Percentiles rank a stretch among this genome's conserved stretches.
These are phyloP conservation scores for Lathronympha strigana DNA, from an alignment of 2,888 invertebrate species.

Conservation along the genomic window DNA sequence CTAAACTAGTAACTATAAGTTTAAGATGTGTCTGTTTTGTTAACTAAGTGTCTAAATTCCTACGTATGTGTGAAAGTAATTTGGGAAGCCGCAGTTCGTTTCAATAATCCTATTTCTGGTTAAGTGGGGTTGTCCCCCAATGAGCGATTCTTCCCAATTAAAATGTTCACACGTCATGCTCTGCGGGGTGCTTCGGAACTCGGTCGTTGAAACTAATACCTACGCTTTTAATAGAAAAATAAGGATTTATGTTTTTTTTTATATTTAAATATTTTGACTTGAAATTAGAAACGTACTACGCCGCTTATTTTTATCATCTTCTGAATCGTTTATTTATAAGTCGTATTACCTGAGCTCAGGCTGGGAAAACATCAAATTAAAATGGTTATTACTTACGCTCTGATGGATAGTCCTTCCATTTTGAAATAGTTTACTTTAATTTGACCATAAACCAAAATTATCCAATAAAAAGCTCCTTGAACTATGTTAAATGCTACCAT, in stretches of 20 bases:
- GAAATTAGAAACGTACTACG: background rate
- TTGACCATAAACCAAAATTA: conserved; percentile 33
- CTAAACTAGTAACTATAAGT: background rate
- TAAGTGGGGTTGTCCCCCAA: conserved; percentile 64
- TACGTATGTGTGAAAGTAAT: conserved; percentile 31
- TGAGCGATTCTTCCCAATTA: conserved; percentile 69
- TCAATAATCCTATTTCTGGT: conserved; percentile 59
- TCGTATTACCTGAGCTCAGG: conserved; percentile 14
- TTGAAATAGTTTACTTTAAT: conserved; percentile 32
- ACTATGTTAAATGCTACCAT: conserved; percentile 41
- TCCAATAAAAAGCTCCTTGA: conserved; percentile 35
- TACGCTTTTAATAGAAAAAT: conserved; percentile 29
- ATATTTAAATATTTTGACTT: conserved; percentile 43
- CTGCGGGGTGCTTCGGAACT: conserved; percentile 63
- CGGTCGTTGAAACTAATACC: conserved; percentile 44
- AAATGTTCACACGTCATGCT: conserved; percentile 79
- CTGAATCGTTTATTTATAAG: background rate
- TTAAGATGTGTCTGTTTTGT: conserved; percentile 28
- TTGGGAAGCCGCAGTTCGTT: conserved; percentile 44
- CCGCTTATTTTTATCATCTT: background rate
- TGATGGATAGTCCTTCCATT: conserved; percentile 17
- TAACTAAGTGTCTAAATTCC: conserved; percentile 36
- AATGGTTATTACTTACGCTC: conserved; percentile 22
- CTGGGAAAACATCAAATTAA: conserved; percentile 16
- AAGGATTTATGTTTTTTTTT: conserved; percentile 21